These are phyloP conservation scores for Gallinago media DNA, from an alignment of 2,113 vertebrate species.

Conservation along the genomic window DNA sequence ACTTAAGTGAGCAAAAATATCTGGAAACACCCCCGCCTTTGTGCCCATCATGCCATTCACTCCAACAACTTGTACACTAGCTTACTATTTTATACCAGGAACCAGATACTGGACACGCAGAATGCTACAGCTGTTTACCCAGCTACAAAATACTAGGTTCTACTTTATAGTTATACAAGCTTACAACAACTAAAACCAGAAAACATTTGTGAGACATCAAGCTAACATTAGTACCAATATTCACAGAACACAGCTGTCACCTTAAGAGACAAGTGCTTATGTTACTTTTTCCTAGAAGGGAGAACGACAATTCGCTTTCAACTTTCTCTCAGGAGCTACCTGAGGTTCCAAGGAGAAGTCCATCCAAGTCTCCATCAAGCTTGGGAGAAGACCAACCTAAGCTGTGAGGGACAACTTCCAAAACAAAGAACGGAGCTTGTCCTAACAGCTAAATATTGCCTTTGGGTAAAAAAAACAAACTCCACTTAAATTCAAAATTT, in stretches of 20 bases:
- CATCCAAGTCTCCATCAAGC: background rate
- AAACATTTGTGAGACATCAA: background rate
- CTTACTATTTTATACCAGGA: background rate
- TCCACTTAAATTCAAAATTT: background rate
- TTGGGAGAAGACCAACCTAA: background rate
- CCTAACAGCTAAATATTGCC: background rate
- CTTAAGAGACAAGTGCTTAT: background rate
- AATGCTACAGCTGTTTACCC: background rate
- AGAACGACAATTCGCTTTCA: background rate
- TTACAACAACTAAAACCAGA: background rate
- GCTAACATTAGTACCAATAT: background rate
- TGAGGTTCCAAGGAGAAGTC: background rate
- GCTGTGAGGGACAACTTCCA: background rate
- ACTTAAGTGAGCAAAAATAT: background rate
- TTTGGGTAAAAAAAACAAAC: background rate
- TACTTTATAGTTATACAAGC: background rate
- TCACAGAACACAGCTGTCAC: background rate
- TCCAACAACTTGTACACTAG: background rate
- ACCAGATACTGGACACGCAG: background rate
- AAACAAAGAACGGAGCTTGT: background rate
- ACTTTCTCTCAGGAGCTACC: background rate
- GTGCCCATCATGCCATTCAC: background rate
- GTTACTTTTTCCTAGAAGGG: background rate
- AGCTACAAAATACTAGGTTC: background rate
- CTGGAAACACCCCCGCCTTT: background rate